Evolutionary conservation across 2,888 invertebrate species (phyloP).

Genomic region (Euplagia quadripunctaria): DNA sequence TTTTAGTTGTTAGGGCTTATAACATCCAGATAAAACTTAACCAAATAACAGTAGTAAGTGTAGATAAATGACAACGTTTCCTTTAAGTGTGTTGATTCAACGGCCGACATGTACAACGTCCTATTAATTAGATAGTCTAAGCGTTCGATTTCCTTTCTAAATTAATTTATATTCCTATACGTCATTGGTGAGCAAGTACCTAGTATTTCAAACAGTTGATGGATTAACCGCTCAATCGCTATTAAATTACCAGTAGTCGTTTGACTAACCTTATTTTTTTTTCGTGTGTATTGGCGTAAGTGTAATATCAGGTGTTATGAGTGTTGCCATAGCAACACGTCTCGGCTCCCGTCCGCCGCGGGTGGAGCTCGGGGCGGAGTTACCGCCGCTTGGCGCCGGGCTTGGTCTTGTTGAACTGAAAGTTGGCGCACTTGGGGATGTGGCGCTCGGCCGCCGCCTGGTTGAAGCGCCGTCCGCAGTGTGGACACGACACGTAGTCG

Average conservation of each 20-base stretch:
- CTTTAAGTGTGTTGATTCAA: not conserved
- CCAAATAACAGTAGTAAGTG: slow-evolving; percentile 69
- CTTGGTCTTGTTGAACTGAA: slow-evolving; percentile 93
- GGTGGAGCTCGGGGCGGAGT: slow-evolving; percentile 32
- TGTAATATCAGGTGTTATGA: not conserved
- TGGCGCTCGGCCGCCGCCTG: slow-evolving; percentile 94
- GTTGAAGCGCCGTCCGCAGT: slow-evolving; percentile 95
- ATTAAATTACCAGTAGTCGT: not conserved
- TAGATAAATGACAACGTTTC: slow-evolving; percentile 49
- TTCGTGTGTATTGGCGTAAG: not conserved
- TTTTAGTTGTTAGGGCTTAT: slow-evolving; percentile 51
- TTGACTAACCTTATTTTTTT: not conserved
- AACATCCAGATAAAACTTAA: slow-evolving; percentile 67
- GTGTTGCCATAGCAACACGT: slow-evolving; percentile 4
- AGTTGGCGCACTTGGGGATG: slow-evolving; percentile 96
- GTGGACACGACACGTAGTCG: slow-evolving; percentile 96
- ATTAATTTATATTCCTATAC: slow-evolving; percentile 29
- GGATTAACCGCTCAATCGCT: not conserved
- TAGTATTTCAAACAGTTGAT: too few relatives aligned
- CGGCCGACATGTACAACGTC: not conserved
- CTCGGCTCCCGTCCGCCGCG: not conserved
- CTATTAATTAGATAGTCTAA: slow-evolving; percentile 3
- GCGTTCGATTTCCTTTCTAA: not conserved
- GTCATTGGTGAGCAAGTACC: too few relatives aligned
- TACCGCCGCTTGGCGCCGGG: slow-evolving; percentile 74